These are phyloP conservation scores for Agelastica alni DNA, from an alignment of 2,888 invertebrate genomes.

Conservation along the genomic window DNA sequence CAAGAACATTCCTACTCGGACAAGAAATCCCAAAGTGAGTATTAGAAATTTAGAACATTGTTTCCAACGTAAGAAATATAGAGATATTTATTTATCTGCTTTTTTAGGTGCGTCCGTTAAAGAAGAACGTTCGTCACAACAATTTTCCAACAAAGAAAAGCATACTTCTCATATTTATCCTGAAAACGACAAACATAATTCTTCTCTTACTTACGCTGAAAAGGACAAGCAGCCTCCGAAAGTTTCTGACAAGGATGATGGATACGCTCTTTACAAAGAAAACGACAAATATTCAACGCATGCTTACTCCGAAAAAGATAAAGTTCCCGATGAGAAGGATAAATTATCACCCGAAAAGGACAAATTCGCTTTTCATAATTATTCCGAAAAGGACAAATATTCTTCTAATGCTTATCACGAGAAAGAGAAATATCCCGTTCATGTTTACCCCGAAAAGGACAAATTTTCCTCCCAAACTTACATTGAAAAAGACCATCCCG, in stretches of 20 bases:
- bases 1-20: too few relatives aligned
- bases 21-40: too few relatives aligned
- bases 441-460: not conserved
- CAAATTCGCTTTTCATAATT: not conserved
- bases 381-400: not conserved
- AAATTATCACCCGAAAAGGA: not conserved
- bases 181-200: not conserved
- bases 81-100: too few relatives aligned
- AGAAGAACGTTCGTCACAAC: too few relatives aligned
- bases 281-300: not conserved
- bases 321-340: not conserved
- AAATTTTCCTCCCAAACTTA: not conserved
- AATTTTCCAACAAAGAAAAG: not conserved
- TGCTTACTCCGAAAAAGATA: not conserved
- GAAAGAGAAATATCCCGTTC: not conserved
- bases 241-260: too few relatives aligned
- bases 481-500: not conserved
- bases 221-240: not conserved
- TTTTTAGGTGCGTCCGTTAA: too few relatives aligned
- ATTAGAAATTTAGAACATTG: too few relatives aligned
- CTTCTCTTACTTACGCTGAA: not conserved
- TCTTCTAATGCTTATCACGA: not conserved
- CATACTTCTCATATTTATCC: not conserved
- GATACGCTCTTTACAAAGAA: not conserved
- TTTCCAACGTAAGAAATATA: too few relatives aligned